Percentiles rank a stretch among this genome's conserved stretches.
Evolutionary conservation across 1,140 invertebrate genomes (phyloP).

Genomic region (Cecropterus lyciades): DNA sequence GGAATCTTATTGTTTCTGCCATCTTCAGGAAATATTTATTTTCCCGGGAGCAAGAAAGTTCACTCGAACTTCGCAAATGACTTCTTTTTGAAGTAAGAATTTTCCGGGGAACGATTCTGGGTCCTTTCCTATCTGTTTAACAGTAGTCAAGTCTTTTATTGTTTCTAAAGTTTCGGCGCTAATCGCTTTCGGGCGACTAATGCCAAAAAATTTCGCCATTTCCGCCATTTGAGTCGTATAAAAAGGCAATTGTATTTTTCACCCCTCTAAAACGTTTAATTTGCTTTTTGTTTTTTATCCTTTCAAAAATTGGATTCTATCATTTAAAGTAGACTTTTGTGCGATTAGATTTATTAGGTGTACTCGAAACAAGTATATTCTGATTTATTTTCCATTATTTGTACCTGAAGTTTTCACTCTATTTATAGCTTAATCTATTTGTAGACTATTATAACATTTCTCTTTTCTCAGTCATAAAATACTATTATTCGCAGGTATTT

Average conservation of each 20-base stretch:
- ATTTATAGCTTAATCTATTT: no score
- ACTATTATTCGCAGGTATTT: no score
- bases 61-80: constrained; percentile 69
- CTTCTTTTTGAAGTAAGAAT: constrained; percentile 68
- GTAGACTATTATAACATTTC: no score
- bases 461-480: no score
- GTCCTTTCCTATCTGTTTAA: constrained; percentile 68
- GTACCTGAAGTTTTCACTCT: no score
- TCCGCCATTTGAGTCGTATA: constrained; percentile 27
- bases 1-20: constrained; percentile 57
- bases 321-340: neutral
- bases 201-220: constrained; percentile 42
- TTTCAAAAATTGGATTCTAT: constrained; percentile 13
- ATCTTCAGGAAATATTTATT: constrained; percentile 70
- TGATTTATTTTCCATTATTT: neutral
- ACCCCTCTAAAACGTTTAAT: constrained; percentile 24
- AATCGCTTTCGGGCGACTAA: constrained; percentile 57
- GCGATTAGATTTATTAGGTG: constrained; percentile 1
- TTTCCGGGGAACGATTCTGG: constrained; percentile 59
- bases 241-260: constrained; percentile 44
- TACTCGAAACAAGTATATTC: neutral
- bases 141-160: constrained; percentile 69
- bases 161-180: constrained; percentile 58
- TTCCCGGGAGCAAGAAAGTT: constrained; percentile 61
- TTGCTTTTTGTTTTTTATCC: constrained; percentile 16